Conservation (phyloP, 2,888 invertebrate species). For the Sinotaia quadrata region DNA sequence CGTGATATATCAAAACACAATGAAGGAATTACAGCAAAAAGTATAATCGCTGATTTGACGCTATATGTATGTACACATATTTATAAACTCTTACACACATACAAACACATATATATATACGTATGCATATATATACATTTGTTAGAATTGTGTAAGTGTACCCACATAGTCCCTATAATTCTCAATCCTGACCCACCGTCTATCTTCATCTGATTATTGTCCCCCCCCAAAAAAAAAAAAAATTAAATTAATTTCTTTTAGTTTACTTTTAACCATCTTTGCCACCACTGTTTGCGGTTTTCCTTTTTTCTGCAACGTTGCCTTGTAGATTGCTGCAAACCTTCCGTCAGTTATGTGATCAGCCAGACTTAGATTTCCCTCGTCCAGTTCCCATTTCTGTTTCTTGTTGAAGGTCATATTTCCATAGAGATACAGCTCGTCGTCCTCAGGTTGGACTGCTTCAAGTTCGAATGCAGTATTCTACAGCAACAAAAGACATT, state of each 20-base stretch:
- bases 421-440: constrained; percentile 31
- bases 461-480: constrained; percentile 2
- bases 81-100: constrained; percentile 25
- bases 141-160: not conserved
- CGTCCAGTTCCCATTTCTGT: constrained; percentile 3
- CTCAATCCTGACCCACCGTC: not conserved
- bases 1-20: too few species aligned
- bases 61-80: constrained; percentile 32
- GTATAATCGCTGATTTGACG: too few species aligned
- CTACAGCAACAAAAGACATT: constrained; percentile 10
- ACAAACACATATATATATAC: constrained; percentile 28
- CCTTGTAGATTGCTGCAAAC: constrained; percentile 32
- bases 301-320: not conserved
- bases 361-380: constrained; percentile 9
- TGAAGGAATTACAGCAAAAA: too few species aligned
- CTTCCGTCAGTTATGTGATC: constrained; percentile 28
- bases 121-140: constrained; percentile 22
- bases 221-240: not conserved
- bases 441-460: constrained; percentile 14
- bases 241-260: too few species aligned
- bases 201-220: not conserved
- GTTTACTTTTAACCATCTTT: constrained; percentile 29
- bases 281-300: constrained; percentile 22
- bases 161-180: not conserved
- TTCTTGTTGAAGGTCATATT: constrained; percentile 14